A percentile compares a stretch with the other conserved stretches of the same genome.
Conservation (phyloP, 2,797 vertebrate species). For the Petrocephalus schoutedeni region DNA sequence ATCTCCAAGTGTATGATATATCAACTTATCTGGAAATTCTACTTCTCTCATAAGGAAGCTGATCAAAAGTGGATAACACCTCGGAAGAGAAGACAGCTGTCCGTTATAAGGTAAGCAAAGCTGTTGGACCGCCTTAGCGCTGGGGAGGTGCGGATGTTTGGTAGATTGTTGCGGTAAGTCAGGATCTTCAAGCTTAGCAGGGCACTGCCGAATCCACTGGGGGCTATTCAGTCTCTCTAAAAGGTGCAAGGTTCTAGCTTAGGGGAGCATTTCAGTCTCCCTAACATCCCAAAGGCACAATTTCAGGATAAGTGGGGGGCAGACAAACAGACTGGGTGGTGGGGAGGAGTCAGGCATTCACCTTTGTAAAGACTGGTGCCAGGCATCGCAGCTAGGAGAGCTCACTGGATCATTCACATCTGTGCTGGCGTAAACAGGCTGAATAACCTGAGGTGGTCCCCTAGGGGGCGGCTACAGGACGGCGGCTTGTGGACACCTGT, state of each 20-base stretch:
- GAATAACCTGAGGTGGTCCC: background rate
- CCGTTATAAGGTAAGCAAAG: conserved; percentile 23
- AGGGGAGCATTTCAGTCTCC: background rate
- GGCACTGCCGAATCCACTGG: background rate
- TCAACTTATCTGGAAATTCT: conserved; percentile 38
- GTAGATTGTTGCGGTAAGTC: background rate
- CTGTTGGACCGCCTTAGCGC: background rate
- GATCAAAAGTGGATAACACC: conserved; percentile 26
- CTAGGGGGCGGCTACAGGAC: background rate
- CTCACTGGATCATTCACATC: conserved; percentile 8
- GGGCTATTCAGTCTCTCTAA: background rate
- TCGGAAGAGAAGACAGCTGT: conserved; percentile 17
- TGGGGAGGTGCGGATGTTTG: background rate
- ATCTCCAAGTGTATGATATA: background rate
- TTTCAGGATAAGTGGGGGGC: background rate
- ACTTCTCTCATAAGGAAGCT: conserved; percentile 33
- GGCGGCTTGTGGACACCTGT: background rate
- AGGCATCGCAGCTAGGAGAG: background rate
- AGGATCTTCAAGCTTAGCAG: background rate
- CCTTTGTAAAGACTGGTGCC: background rate
- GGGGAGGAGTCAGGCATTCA: background rate
- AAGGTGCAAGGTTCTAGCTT: background rate
- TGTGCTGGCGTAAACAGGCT: background rate
- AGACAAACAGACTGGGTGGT: background rate
- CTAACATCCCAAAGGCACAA: background rate